A percentile compares a stretch with the other conserved stretches of the same genome.
Evolutionary conservation across 2,113 vertebrate genomes (phyloP).

Genomic region (Tachysurus fulvidraco): DNA sequence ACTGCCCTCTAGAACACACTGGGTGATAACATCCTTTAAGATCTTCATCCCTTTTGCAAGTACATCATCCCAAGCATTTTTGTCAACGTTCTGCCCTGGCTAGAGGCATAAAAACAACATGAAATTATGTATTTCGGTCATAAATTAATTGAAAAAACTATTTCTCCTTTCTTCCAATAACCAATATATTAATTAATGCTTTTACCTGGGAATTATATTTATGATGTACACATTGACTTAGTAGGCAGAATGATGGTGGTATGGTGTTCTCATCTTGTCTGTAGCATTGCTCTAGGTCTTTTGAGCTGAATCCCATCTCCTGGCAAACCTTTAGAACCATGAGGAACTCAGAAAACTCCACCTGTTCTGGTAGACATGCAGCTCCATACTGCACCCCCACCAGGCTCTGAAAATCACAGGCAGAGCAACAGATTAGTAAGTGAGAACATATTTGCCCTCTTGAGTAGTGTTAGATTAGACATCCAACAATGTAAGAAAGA

Average conservation of each 20-base stretch:
- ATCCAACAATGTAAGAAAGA: not conserved
- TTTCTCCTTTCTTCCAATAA: not conserved
- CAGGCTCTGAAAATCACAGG: slow-evolving; percentile 69
- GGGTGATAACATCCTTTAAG: slow-evolving; percentile 62
- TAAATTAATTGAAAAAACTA: not conserved
- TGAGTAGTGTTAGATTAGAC: not conserved
- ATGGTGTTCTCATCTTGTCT: slow-evolving; percentile 74
- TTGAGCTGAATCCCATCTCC: slow-evolving; percentile 61
- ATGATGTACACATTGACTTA: slow-evolving; percentile 10
- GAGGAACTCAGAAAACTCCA: slow-evolving; percentile 75
- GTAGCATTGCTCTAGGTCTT: slow-evolving; percentile 69
- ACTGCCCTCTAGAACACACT: slow-evolving; percentile 59
- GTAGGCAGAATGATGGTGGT: slow-evolving; percentile 70
- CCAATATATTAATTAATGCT: not conserved
- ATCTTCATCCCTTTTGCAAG: slow-evolving; percentile 55
- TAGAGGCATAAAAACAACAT: slow-evolving; percentile 3
- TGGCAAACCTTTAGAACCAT: slow-evolving; percentile 69
- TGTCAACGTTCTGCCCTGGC: slow-evolving; percentile 23
- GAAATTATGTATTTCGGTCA: not conserved
- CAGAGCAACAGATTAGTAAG: slow-evolving; percentile 5
- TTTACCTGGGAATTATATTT: slow-evolving; percentile 1
- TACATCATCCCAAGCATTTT: slow-evolving; percentile 38
- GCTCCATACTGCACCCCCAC: slow-evolving; percentile 73
- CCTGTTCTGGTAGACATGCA: slow-evolving; percentile 63
- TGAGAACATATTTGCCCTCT: not conserved